These are phyloP conservation scores for Manduca sexta DNA, from an alignment of 1,140 invertebrate genomes.

Conservation along the genomic window DNA sequence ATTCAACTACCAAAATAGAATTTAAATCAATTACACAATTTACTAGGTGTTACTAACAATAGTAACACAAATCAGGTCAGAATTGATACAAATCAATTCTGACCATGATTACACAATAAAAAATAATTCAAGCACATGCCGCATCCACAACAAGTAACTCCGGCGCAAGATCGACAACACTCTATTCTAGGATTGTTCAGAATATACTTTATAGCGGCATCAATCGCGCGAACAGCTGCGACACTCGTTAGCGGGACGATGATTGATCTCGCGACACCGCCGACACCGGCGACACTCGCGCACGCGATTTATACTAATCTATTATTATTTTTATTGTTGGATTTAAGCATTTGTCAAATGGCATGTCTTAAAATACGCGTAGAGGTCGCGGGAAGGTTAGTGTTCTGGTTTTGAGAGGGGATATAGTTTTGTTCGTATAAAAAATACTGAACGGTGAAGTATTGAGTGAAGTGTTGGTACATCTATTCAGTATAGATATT, in stretches of 20 bases:
- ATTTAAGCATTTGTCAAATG: constrained; percentile 4
- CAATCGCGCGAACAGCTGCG: constrained; percentile 59
- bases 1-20: no score
- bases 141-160: constrained; percentile 9
- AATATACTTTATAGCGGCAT: constrained; percentile 65
- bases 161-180: constrained; percentile 20
- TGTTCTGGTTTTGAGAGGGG: no score
- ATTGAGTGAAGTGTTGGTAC: no score
- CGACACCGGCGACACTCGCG: background rate
- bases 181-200: constrained; percentile 27
- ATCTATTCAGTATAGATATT: no score
- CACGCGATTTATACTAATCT: constrained; percentile 29
- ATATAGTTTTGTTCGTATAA: no score
- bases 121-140: constrained; percentile 6
- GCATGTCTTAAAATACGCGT: no score
- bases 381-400: no score
- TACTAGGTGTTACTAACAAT: no score
- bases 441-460: no score
- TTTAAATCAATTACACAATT: no score
- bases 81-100: no score
- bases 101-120: background rate
- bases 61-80: no score
- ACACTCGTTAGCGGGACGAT: constrained; percentile 59
- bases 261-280: constrained; percentile 46
- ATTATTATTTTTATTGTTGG: constrained; percentile 19